A percentile compares a stretch with the other conserved stretches of the same genome.
Evolutionary conservation across 2,113 vertebrate genomes (phyloP).

Genomic region (Rhinopomastus cyanomelas): DNA sequence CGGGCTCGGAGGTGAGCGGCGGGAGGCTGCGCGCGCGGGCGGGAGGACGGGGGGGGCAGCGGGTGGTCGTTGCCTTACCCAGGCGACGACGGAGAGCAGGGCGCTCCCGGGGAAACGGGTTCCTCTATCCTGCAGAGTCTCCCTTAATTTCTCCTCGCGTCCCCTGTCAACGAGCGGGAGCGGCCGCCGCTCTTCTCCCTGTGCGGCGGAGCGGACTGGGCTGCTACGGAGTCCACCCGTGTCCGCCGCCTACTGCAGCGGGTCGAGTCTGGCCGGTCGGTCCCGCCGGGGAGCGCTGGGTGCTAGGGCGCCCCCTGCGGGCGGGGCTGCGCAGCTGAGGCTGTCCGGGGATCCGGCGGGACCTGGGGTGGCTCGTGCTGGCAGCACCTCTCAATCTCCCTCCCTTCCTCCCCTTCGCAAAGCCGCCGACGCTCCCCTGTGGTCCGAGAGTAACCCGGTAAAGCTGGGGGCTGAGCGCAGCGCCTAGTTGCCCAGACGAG

Average conservation of each 20-base stretch:
- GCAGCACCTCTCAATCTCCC: too few species aligned
- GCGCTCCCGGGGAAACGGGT: background rate
- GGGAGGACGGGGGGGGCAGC: too few species aligned
- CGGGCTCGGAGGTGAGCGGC: background rate
- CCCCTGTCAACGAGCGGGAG: background rate
- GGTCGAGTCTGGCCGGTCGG: too few species aligned
- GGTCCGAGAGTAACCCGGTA: fast-evolving
- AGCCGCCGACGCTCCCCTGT: background rate
- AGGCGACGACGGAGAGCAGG: background rate
- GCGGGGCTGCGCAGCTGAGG: too few species aligned
- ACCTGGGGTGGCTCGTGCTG: too few species aligned
- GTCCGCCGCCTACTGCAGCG: background rate
- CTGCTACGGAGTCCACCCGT: background rate
- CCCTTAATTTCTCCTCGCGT: too few species aligned
- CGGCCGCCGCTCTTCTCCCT: background rate
- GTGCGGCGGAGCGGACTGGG: background rate
- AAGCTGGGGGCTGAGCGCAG: background rate
- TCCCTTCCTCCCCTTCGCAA: background rate
- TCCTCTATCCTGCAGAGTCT: too few species aligned
- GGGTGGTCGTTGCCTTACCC: background rate
- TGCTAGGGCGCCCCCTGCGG: too few species aligned
- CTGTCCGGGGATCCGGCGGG: too few species aligned
- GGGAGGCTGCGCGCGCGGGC: too few species aligned
- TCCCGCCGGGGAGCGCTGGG: too few species aligned
- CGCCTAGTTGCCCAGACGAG: background rate